Evolutionary conservation across 2,113 vertebrate species (phyloP).

Genomic region (Amphilophus citrinellus): DNA sequence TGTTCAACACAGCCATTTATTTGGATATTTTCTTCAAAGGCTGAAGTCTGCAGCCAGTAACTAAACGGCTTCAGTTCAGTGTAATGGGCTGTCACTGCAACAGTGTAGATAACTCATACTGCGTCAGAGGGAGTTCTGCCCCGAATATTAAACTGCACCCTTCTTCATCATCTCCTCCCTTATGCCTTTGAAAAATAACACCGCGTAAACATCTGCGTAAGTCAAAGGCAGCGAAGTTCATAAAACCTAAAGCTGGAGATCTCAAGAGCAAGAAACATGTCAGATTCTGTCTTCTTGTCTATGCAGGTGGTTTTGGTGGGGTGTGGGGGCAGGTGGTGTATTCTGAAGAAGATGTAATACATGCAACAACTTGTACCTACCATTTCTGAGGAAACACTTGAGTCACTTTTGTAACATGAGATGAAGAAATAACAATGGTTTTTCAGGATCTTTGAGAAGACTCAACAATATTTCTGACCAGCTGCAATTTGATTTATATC

Average conservation of each 20-base stretch:
- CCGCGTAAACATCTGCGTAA: conserved; percentile 23
- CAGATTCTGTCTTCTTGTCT: not conserved
- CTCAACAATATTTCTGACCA: not conserved
- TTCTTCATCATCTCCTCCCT: not conserved
- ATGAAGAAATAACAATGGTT: not conserved
- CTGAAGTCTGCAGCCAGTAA: conserved; percentile 19
- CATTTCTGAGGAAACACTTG: not conserved
- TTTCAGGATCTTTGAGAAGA: not conserved
- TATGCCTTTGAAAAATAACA: conserved; percentile 16
- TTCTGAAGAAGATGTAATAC: conserved; percentile 18
- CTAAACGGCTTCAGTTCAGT: not conserved
- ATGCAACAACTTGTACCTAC: conserved; percentile 45
- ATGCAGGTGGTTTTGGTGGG: not conserved
- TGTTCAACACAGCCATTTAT: conserved; percentile 10
- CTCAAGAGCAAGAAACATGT: conserved; percentile 24
- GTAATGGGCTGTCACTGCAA: conserved; percentile 1
- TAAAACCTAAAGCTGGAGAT: conserved; percentile 24
- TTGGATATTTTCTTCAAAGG: conserved; percentile 21
- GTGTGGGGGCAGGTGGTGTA: not conserved
- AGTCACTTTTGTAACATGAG: not conserved
- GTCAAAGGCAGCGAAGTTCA: conserved; percentile 33
- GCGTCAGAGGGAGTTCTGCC: not conserved
- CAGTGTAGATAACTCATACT: conserved; percentile 18
- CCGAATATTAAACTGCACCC: not conserved
- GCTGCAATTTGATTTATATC: not conserved